Evolutionary conservation across 2,888 invertebrate species (phyloP), one percentile per base, ranked within the genome.

Genomic region (Nomada goodeniana): DNA sequence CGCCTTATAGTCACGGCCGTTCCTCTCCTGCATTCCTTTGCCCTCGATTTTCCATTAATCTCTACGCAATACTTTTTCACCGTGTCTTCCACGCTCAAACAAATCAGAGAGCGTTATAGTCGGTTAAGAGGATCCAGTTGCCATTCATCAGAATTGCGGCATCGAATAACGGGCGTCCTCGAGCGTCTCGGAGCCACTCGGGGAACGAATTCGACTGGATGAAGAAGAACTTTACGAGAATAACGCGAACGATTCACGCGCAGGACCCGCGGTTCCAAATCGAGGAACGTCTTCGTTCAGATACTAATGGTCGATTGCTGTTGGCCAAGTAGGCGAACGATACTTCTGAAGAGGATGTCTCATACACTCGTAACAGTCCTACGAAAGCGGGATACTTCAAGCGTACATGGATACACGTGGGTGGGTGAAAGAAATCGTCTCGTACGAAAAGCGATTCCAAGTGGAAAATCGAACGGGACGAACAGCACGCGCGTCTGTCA

Each of bases 301-400:
- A 78, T 64, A 80, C 42, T 57, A 64, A 68, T 18, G 23, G 42
- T 64, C 47, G 15, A 44, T 42, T 57, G 29, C 63, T 26, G 55
- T 20, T 44, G 23, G 42, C 3, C 26, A 57, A 47, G 15, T 47
- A 20, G 26, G 18, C 15, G n/a, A 57, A 50, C 44, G 26, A 59
- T 36, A 15, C 68, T 82, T 83, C 82, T 76, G 82, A 83, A 78
- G 83, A 83, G 83, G 83, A 83, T 83, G 83, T 69, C 79, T 50
- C 53, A 42, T 55, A 55, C 20, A 50, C 18, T 47, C 23, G 5
- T 26, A 13, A 23, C 9, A 47, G 29, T 29, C 26, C 65, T 73
- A 55, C 23, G 20, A 10, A 71, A 71, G 77, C 77, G 44, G 36
- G 10, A n/a, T 53, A 11, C 57, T 77, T 15, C 55, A 55, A 65